Evolutionary conservation across 2,113 vertebrate species (phyloP).

Genomic region (Labeo catla): DNA sequence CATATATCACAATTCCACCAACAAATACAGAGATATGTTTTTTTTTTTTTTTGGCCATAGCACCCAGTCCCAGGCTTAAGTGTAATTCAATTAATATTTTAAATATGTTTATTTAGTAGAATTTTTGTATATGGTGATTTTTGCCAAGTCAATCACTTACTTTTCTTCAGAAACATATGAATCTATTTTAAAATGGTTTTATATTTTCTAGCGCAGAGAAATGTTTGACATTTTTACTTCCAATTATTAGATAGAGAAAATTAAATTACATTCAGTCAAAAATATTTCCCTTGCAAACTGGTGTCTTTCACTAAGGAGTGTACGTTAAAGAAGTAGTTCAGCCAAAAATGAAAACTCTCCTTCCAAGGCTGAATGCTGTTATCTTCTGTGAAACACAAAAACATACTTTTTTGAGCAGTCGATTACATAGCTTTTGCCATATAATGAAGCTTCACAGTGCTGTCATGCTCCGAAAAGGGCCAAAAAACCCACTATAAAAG

Average conservation of each 20-base stretch:
- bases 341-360: neutral
- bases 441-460: neutral
- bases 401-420: neutral
- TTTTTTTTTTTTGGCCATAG: too few species aligned
- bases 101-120: too few species aligned
- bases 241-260: neutral
- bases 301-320: neutral
- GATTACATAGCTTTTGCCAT: neutral
- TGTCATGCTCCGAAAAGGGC: neutral
- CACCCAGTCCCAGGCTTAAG: too few species aligned
- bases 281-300: neutral
- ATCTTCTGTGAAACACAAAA: neutral
- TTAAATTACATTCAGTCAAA: neutral
- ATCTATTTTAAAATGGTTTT: neutral
- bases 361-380: neutral
- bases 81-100: too few species aligned
- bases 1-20: too few species aligned
- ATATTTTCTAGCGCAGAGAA: neutral
- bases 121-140: neutral
- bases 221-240: neutral
- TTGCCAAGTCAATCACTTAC: neutral
- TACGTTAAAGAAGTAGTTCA: neutral
- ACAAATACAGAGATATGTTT: too few species aligned
- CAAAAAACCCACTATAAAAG: neutral
- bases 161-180: neutral